Conservation (phyloP, 2,888 invertebrate species). For the Lacanobia wlatinum region DNA sequence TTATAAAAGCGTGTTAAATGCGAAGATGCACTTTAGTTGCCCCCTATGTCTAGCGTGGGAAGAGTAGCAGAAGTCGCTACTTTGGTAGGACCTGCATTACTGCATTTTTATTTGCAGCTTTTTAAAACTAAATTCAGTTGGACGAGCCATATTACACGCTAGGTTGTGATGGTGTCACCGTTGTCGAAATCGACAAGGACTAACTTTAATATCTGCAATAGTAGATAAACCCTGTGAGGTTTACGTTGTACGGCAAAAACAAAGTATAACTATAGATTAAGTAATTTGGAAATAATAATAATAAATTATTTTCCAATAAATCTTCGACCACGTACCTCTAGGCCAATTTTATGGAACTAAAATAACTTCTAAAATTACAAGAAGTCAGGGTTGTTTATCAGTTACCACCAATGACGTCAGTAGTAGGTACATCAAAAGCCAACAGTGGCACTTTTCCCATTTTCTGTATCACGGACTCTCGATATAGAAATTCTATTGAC, state of each 20-base stretch:
- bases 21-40: conserved; percentile 32
- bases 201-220: not conserved
- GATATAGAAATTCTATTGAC: conserved; percentile 67
- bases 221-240: too few relatives aligned
- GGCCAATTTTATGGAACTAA: not conserved
- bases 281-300: too few relatives aligned
- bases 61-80: conserved; percentile 11
- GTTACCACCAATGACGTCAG: conserved; percentile 37
- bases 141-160: too few relatives aligned
- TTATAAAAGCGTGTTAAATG: conserved; percentile 51
- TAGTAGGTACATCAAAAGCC: conserved; percentile 13
- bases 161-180: too few relatives aligned
- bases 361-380: conserved; percentile 7
- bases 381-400: conserved; percentile 14
- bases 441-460: conserved; percentile 55
- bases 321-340: not conserved
- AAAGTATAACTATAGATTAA: too few relatives aligned
- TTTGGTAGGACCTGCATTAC: not conserved
- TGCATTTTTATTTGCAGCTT: too few relatives aligned
- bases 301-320: not conserved
- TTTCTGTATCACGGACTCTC: conserved; percentile 48
- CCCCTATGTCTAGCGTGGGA: conserved; percentile 15
- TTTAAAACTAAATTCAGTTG: too few relatives aligned
- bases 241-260: too few relatives aligned
- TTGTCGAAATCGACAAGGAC: too few relatives aligned